These are phyloP conservation scores for Hydrocynus forskahlii DNA, from an alignment of 2,797 vertebrate species.

Conservation along the genomic window DNA sequence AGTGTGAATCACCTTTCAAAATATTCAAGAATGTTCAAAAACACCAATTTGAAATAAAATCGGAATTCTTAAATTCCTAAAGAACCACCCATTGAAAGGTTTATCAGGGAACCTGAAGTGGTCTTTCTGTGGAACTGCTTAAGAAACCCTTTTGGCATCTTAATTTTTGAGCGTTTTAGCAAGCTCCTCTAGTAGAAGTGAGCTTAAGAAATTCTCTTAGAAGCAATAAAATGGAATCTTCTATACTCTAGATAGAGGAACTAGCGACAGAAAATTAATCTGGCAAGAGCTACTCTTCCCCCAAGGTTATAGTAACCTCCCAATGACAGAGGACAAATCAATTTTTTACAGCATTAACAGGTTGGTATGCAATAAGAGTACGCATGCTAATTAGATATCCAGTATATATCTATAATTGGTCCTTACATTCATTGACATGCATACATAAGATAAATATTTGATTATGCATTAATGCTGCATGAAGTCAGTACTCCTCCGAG, in stretches of 20 bases:
- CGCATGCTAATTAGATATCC: slow-evolving; percentile 17
- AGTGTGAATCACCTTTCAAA: not conserved
- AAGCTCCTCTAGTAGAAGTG: not conserved
- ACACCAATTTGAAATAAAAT: not conserved
- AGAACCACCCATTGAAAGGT: not conserved
- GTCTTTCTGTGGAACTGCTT: not conserved
- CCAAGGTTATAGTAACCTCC: slow-evolving; percentile 27
- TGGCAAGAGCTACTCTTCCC: slow-evolving; percentile 14
- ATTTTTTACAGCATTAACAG: slow-evolving; percentile 29
- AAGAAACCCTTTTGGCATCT: no score
- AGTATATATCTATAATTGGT: slow-evolving; percentile 12
- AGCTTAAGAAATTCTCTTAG: slow-evolving; percentile 1
- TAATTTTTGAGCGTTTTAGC: not conserved
- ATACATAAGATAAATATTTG: slow-evolving; percentile 24
- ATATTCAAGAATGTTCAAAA: not conserved
- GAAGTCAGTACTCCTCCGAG: not conserved
- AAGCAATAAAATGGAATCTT: not conserved
- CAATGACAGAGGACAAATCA: not conserved
- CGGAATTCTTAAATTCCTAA: no score
- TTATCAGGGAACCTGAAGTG: not conserved
- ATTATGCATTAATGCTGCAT: slow-evolving; percentile 20
- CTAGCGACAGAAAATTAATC: not conserved
- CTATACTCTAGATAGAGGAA: not conserved
- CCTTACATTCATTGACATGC: slow-evolving; percentile 21
- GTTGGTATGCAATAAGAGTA: slow-evolving; percentile 15